Conservation (phyloP, 2,113 vertebrate genomes). For the Australoheros scitulus region DNA sequence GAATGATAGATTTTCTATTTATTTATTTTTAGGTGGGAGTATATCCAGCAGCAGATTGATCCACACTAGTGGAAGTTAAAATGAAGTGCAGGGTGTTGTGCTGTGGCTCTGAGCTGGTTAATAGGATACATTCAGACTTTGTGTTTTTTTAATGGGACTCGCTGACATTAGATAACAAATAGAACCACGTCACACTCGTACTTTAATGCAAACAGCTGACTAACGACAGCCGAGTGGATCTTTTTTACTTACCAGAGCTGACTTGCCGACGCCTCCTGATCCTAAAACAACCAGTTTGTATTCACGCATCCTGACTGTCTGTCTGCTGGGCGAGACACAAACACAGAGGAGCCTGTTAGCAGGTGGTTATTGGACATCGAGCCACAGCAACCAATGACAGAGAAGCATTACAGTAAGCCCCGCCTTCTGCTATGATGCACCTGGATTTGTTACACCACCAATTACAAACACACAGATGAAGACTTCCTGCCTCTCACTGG, state of each 20-base stretch:
- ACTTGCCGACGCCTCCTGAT: conserved; percentile 78
- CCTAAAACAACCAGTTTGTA: conserved; percentile 78
- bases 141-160: neutral
- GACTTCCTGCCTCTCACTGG: conserved; percentile 15
- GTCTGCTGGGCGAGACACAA: conserved; percentile 50
- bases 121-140: neutral
- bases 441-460: conserved; percentile 43
- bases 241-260: conserved; percentile 66
- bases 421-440: conserved; percentile 12
- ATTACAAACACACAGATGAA: conserved; percentile 20
- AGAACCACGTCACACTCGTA: neutral
- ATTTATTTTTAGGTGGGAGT: neutral
- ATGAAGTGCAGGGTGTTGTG: neutral
- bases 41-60: neutral
- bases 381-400: conserved; percentile 30
- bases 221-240: neutral
- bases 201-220: neutral
- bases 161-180: neutral
- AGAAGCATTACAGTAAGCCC: conserved; percentile 13
- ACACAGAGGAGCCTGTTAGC: conserved; percentile 6
- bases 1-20: neutral
- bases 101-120: neutral
- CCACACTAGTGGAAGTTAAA: neutral
- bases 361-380: conserved; percentile 8
- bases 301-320: conserved; percentile 76